Base-by-base conservation (phyloP, 2,888 invertebrate genomes). In the Lasioglossum vierecki region DNA sequence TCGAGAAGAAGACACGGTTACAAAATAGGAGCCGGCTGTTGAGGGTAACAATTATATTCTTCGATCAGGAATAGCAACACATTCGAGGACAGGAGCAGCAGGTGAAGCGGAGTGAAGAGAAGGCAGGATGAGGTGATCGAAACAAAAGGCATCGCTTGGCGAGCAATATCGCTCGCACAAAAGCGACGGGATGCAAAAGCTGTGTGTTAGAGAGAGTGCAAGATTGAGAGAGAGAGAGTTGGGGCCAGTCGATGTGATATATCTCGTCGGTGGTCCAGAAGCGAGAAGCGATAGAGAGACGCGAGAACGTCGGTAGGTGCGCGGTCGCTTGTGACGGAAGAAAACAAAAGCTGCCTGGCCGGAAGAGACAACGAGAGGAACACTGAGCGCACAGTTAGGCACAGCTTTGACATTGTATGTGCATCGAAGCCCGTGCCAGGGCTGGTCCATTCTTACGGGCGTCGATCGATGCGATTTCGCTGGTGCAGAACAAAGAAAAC, bases 391-490 rank as follows among this genome's bases (percentile, higher is more conserved):
- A 53, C 22, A 22, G 53, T 22, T 53, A 53, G 22, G 9, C 3
- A 49, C 49, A 53, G 53, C 53, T 53, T 53, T 53, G 53, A 53
- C 9, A 53, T 53, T 53, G 22, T 53, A 53, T 22, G 22, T 22
- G 79, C 87, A 88, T 88, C 90, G 90, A 89, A 30, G 80, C 49
- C 80, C 87, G 90, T 90, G 89, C 90, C 89, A 89, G 85, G 74
- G 53, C 71, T 74, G 53, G 76, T 74, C 72, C 80, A 74, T 73
- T 79, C 57, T 80, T 90, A 90, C 90, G 90, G 86, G 78, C 82
- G 82, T 83, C 85, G 79, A 84, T 88, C 89, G 89, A 88, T 87
- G 87, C 46, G 26, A 39, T 74, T 74, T 63, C 22, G 22, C 39
- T 18, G 15, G 53, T 9, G 66, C 15, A 2, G 13, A 35, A 53